These are phyloP conservation scores for Dendrocopos noguchii DNA, from an alignment of 2,113 vertebrate species.

Conservation along the genomic window DNA sequence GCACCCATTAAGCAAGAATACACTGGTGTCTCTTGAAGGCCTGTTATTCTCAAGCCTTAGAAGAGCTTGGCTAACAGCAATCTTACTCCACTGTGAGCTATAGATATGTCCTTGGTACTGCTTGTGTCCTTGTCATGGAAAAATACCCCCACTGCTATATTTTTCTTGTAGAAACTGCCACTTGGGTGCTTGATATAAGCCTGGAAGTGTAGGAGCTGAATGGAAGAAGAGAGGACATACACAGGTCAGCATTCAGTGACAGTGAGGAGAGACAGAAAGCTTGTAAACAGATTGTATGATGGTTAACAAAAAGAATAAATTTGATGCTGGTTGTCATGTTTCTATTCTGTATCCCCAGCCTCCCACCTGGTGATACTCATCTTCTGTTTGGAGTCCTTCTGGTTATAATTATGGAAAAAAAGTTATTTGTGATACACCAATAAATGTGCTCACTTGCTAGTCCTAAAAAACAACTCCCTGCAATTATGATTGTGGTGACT, in stretches of 20 bases:
- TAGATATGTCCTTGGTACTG: background rate
- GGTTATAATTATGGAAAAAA: constrained; percentile 60
- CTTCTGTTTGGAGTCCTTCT: constrained; percentile 58
- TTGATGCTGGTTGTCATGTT: constrained; percentile 25
- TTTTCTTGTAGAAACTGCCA: background rate
- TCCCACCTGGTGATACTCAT: constrained; percentile 59
- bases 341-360: constrained; percentile 45
- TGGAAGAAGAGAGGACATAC: background rate
- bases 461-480: constrained; percentile 41
- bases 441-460: constrained; percentile 30
- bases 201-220: background rate
- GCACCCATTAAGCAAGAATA: background rate
- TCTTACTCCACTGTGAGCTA: background rate
- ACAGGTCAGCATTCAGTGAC: background rate
- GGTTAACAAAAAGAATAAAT: constrained; percentile 22
- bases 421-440: constrained; percentile 60
- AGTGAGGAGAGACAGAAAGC: background rate
- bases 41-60: background rate
- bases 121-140: background rate
- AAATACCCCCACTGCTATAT: background rate
- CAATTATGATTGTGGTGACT: constrained; percentile 52
- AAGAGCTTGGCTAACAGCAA: background rate
- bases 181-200: background rate
- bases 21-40: background rate
- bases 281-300: constrained; percentile 55